A percentile compares a stretch with the other conserved stretches of the same genome.
Evolutionary conservation across 2,797 vertebrate species (phyloP).

Genomic region (Falco berigora): DNA sequence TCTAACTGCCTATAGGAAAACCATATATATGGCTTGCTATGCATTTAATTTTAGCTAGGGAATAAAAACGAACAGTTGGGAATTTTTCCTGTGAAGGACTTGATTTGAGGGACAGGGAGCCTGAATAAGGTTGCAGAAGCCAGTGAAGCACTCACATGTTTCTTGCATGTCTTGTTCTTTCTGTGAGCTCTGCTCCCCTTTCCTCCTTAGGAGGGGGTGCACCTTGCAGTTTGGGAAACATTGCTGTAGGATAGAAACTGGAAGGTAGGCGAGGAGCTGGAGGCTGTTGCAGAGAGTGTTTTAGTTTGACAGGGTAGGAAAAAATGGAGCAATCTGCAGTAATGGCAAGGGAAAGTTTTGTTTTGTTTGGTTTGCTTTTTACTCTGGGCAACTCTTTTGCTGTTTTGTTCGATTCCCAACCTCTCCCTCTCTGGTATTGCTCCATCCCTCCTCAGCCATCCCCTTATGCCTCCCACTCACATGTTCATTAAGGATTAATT

Average conservation of each 20-base stretch:
- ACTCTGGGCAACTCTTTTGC: not conserved
- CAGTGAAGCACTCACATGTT: not conserved
- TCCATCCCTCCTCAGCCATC: slow-evolving; percentile 1
- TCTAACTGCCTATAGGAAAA: not conserved
- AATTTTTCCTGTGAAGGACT: not conserved
- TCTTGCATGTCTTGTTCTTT: not conserved
- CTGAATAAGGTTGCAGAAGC: not conserved
- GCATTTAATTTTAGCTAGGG: not conserved
- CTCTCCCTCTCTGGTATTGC: not conserved
- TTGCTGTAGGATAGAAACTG: not conserved
- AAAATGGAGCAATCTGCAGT: slow-evolving; percentile 17
- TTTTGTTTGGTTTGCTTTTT: not conserved
- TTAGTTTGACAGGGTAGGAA: not conserved
- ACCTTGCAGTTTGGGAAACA: not conserved
- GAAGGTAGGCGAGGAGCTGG: not conserved
- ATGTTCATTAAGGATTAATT: not conserved
- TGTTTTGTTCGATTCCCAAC: slow-evolving; percentile 11
- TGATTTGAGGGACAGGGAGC: not conserved
- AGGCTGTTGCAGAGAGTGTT: not conserved
- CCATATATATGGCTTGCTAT: not conserved
- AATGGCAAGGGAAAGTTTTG: not conserved
- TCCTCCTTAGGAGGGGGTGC: not conserved
- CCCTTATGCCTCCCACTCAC: slow-evolving; percentile 42
- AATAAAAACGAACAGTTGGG: not conserved
- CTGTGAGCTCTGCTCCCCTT: not conserved